Conservation (phyloP, 1,140 invertebrate species). For the Drosophila cardini region DNA sequence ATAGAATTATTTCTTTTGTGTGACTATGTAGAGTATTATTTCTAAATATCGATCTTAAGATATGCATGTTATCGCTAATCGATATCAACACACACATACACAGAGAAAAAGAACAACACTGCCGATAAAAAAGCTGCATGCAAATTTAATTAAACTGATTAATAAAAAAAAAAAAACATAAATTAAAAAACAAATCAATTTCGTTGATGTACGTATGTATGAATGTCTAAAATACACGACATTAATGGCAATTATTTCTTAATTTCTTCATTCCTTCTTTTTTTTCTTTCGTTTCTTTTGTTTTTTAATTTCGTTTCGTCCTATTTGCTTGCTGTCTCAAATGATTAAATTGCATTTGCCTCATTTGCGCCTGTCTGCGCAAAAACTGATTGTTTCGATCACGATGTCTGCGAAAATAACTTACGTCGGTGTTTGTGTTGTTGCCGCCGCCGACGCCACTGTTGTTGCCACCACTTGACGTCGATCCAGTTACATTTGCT, state of each 20-base stretch:
- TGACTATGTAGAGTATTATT: background rate
- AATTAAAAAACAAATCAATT: background rate
- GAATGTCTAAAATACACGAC: too few species aligned
- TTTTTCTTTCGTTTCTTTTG: too few species aligned
- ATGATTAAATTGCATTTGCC: too few species aligned
- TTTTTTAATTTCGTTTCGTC: too few species aligned
- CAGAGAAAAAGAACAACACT: background rate
- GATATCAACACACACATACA: background rate
- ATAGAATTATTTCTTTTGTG: background rate
- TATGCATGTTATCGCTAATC: background rate
- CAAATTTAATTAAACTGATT: conserved; percentile 27
- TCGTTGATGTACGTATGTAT: too few species aligned
- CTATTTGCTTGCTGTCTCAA: too few species aligned
- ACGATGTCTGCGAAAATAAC: too few species aligned
- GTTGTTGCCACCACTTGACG: conserved; percentile 1
- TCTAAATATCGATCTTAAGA: background rate
- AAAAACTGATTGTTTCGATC: too few species aligned
- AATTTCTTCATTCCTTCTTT: too few species aligned
- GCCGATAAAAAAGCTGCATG: conserved; percentile 33
- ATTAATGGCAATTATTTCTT: too few species aligned
- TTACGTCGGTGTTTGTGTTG: too few species aligned
- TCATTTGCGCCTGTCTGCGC: too few species aligned
- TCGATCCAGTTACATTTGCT: conserved; percentile 1
- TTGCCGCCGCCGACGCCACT: conserved; percentile 21
- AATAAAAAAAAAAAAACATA: background rate